Base-by-base conservation (phyloP, 2,888 invertebrate species). In the Cremastinae sp. region DNA sequence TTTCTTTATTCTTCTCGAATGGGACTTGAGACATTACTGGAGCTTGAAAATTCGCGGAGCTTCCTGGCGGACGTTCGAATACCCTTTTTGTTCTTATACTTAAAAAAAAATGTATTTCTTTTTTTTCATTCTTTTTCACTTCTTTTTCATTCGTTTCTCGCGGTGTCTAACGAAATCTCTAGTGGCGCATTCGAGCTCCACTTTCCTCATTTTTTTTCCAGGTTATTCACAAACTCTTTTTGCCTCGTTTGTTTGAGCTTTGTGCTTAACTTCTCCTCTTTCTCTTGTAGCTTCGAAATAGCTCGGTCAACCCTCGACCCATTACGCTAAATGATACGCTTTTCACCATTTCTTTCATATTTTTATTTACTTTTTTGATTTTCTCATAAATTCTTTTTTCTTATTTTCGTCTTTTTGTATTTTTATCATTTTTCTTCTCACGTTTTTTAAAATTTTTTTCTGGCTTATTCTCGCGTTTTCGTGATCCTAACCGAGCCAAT, bases 251-350 rank as follows among this genome's bases (percentile, higher is more conserved):
- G n/a, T 14, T 14, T 5, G 4, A 12, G 12, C 12, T 4, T 45
- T 45, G 16, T 45, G 7, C 45, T 12, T 45, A 43, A 43, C 43
- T 43, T 16, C 7, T 43, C 56, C 12, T 12, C 28, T 28, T 5
- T 28, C 28, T 2, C 28, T 2, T 28, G 28, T 28, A 28, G 35
- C 41, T 66, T 55, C 39, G 28, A 66, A 70, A 66, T 71, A 75
- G 47, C 75, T 71, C 65, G n/a, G 28, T 18, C 47, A 47, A 37
- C 58, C 49, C 70, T 70, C 59, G 51, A 45, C 28, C 49, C 70
- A 53, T 53, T 53, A 37, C 55, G 22, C 49, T 28, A 64, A 74
- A 58, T 51, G 56, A 72, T 62, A 62, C 61, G 72, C 55, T 61
- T 62, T 41, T 43, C 22, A 12, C 16, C 58, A 20, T 64, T 45